Evolutionary conservation across 2,888 invertebrate species (phyloP), one percentile per base, ranked within the genome.

Genomic region (Tethea ocularis): DNA sequence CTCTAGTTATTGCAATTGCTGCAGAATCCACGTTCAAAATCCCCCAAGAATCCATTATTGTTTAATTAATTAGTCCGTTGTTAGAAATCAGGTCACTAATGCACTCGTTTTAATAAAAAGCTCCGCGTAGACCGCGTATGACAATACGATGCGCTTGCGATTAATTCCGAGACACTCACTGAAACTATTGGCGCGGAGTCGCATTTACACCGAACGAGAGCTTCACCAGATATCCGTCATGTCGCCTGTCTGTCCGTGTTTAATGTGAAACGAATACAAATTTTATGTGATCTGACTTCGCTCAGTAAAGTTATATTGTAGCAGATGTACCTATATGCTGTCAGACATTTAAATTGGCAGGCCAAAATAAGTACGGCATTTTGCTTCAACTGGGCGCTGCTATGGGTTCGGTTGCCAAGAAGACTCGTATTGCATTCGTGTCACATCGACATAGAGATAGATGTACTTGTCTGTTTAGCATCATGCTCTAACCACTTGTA

Each of bases 41-140:
- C 63, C 95, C 96, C 96, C 96, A 96, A 72, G 95, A 95, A 93
- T 96, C 96, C 96, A 96, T 96, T 63, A 69, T 77, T 70, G 64
- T 59, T 58, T 51, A 51, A 62, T 26, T 63, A 59, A 68, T 63
- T 60, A 58, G 61, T 64, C 74, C 69, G 73, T 66, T 68, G 74
- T 71, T 74, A 73, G 69, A 72, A 67, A 67, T 62, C 54, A 64
- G 59, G 68, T 65, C 61, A 66, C 60, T 59, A 69, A 63, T 62
- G n/a, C 46, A 46, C 20, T 20, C 20, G 46, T 68, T 63, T 66
- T 71, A 68, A 73, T 54, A 68, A 68, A 59, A 33, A 33, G 26
- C 61, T 67, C 61, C 26, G 51, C 61, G 68, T n/a, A 46, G 17
- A 1, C 61, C 26, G 51, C 61, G 68, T n/a, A 46, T 46, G 7